Conservation (phyloP, 2,797 vertebrate genomes). For the Eulemur rubriventer region DNA sequence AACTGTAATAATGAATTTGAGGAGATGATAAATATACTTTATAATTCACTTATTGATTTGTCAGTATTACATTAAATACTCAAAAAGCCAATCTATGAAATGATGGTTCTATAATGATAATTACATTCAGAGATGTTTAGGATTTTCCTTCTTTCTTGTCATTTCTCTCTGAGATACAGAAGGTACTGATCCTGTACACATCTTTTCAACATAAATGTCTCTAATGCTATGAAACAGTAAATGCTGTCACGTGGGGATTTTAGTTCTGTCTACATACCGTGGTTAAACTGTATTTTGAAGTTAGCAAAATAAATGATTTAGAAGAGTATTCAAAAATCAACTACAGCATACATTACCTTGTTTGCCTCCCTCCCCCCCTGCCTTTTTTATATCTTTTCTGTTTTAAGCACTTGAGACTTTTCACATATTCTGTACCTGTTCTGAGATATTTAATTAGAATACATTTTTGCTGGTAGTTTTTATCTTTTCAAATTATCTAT, state of each 20-base stretch:
- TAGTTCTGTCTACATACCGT: neutral
- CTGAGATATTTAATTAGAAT: neutral
- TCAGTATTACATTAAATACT: neutral
- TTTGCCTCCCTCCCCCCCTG: neutral
- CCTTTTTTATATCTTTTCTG: neutral
- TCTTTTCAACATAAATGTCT: constrained; percentile 9
- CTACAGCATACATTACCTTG: neutral
- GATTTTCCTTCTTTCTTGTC: constrained; percentile 15
- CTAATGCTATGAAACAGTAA: neutral
- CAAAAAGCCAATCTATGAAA: neutral
- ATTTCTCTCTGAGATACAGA: constrained; percentile 5
- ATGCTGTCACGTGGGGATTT: neutral
- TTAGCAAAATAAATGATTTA: neutral
- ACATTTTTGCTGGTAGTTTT: constrained; percentile 33
- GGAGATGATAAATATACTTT: constrained; percentile 17
- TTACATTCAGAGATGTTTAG: constrained; percentile 11
- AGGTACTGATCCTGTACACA: neutral
- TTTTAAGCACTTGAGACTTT: neutral
- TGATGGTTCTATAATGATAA: neutral
- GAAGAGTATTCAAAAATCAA: neutral
- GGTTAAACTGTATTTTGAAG: constrained; percentile 3
- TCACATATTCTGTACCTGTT: neutral
- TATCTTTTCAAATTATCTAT: constrained; percentile 31
- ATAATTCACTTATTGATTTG: neutral
- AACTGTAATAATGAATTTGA: neutral